Conservation (phyloP, 1,140 invertebrate genomes). For the Macrosteles quadrilineatus region DNA sequence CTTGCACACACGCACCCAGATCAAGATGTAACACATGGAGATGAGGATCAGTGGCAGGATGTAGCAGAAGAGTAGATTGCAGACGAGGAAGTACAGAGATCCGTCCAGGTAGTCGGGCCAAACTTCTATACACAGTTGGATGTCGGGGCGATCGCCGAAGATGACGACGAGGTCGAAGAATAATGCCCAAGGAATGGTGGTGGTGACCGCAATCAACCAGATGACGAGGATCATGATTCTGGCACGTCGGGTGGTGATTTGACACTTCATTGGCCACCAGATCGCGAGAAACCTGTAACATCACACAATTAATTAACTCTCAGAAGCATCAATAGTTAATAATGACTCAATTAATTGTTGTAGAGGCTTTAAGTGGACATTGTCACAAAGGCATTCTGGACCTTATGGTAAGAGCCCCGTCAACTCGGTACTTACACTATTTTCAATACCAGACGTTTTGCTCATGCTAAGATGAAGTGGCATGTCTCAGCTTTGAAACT, state of each 20-base stretch:
- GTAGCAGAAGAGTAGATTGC: slow-evolving; percentile 88
- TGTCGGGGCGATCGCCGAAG: slow-evolving; percentile 68
- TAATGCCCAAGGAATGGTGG: slow-evolving; percentile 86
- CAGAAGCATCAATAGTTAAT: background rate
- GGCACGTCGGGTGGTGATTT: slow-evolving; percentile 84
- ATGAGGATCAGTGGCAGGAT: slow-evolving; percentile 91
- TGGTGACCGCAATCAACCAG: slow-evolving; percentile 82
- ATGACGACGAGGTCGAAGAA: slow-evolving; percentile 82
- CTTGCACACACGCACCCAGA: slow-evolving; percentile 90
- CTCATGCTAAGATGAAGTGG: too few relatives aligned
- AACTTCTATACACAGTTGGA: slow-evolving; percentile 56
- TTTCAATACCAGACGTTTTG: too few relatives aligned
- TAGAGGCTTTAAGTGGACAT: too few relatives aligned
- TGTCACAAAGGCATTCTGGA: too few relatives aligned
- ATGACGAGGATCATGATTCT: slow-evolving; percentile 87
- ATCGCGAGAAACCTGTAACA: slow-evolving; percentile 90
- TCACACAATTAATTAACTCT: slow-evolving; percentile 25
- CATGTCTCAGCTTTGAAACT: too few relatives aligned
- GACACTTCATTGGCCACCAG: slow-evolving; percentile 89
- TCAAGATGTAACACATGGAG: slow-evolving; percentile 88
- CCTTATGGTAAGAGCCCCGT: too few relatives aligned
- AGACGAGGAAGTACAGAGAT: slow-evolving; percentile 83
- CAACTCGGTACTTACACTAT: too few relatives aligned
- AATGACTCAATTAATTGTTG: too few relatives aligned
- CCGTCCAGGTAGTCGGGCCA: slow-evolving; percentile 82